Percentiles rank a stretch among this genome's conserved stretches.
phyloP scores from a whole-genome alignment of 2,113 vertebrate genomes.

The Centropus bengalensis region DNA sequence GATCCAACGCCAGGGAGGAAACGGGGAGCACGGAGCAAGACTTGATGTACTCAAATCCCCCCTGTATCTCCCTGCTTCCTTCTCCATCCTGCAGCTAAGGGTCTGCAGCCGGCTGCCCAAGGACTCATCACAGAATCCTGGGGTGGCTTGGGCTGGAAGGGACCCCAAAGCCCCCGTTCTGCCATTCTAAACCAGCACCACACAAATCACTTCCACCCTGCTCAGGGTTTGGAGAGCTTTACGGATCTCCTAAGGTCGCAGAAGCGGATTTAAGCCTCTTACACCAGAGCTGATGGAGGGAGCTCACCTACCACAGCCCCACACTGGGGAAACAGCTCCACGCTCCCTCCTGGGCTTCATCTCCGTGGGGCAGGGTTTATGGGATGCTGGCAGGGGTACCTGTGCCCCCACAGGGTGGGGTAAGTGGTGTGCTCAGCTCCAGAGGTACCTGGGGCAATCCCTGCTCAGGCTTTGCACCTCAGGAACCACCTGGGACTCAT shows the following conservation, averaged over 20 bases:
- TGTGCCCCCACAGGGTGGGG: neutral
- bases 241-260: accelerated
- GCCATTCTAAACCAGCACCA: too few relatives aligned
- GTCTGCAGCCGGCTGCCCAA: neutral
- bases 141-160: too few relatives aligned
- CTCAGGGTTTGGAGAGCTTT: neutral
- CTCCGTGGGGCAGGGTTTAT: neutral
- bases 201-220: neutral
- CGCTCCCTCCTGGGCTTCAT: neutral
- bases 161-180: too few relatives aligned
- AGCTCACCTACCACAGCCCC: neutral
- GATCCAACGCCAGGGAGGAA: neutral
- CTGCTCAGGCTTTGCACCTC: neutral
- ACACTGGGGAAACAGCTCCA: accelerated
- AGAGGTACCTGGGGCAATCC: neutral
- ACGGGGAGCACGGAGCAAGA: neutral
- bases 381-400: neutral
- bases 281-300: neutral
- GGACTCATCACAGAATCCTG: neutral
- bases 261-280: neutral
- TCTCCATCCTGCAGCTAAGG: neutral
- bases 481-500: neutral
- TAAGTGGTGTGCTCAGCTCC: neutral
- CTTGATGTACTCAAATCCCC: neutral
- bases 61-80: neutral